Evolutionary conservation across 2,888 invertebrate species (phyloP), one percentile per base, ranked within the genome.

Genomic region (Fragum whitleyi): DNA sequence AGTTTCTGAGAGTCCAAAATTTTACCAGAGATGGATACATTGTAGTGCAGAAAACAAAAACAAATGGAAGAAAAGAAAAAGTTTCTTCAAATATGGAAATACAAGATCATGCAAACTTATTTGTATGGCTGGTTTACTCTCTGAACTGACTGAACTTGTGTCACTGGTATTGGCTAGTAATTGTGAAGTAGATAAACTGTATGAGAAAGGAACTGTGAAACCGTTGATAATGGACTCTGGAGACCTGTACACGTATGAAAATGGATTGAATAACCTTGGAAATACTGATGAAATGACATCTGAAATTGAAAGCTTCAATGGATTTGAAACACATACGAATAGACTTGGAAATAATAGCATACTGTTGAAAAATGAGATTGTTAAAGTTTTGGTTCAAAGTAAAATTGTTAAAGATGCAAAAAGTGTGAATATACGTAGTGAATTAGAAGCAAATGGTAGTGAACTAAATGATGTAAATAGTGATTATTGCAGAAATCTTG

Each of bases 1-100:
- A 47, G 59, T 77, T 14, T 42, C 55, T 2, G 71, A 80, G 57
- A 71, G 73, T 5, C 77, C 79, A 23, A 28, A 29, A 19, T 83
- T 67, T 51, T 77, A 69, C 61, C 85, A 85, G 65, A 76, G 80
- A 61, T 85, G 85, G 85, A 51, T 85, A 28, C 85, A 83, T 55
- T 81, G 83, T 32, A 85, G 83, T 65, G 85, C 85, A 9, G 78
- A 80, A 68, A 79, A 85, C 39, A 85, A 83, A 74, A 85, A 85
- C 65, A 78, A 74, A 62, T 85, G 85, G 85, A 59, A 51, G 39
- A 62, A 72, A 21, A 73, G 85, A 51, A 28, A 39, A 26, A 81
- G 65, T 28, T 81, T 85, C 36, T 72, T 85, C 23, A 51, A 77
- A 57, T 29, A 16, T 53, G 19, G 67, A 32, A 9, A 36, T n/a